Evolutionary conservation across 2,888 invertebrate species (phyloP).

Genomic region (Ormyrus pomaceus): DNA sequence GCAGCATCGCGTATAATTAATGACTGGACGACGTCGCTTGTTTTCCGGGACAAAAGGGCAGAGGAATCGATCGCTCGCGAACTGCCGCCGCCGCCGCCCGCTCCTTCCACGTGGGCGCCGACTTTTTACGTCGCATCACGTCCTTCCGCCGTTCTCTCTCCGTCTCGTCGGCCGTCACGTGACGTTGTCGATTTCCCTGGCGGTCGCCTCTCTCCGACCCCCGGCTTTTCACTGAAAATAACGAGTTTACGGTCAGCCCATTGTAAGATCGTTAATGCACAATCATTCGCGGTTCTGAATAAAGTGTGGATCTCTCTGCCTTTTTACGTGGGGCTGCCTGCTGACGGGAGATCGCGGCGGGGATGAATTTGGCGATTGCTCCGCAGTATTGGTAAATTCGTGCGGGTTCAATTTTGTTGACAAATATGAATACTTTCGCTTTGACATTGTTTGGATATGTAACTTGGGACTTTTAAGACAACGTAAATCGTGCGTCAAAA

Average conservation of each 20-base stretch:
- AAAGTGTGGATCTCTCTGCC: slow-evolving; percentile 24
- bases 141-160: slow-evolving; percentile 50
- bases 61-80: slow-evolving; percentile 48
- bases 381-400: too few species aligned
- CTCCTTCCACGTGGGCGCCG: slow-evolving; percentile 41
- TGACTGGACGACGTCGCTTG: slow-evolving; percentile 34
- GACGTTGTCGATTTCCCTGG: slow-evolving; percentile 50
- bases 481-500: too few species aligned
- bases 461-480: too few species aligned
- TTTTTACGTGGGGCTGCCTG: too few species aligned
- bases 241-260: slow-evolving; percentile 43
- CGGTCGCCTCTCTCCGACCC: background rate
- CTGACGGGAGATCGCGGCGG: too few species aligned
- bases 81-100: background rate
- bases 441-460: too few species aligned
- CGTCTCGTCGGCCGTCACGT: slow-evolving; percentile 34
- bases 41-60: slow-evolving; percentile 43
- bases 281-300: slow-evolving; percentile 41
- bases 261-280: slow-evolving; percentile 45
- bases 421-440: too few species aligned
- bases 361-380: too few species aligned
- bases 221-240: slow-evolving; percentile 36
- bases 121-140: slow-evolving; percentile 57
- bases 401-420: too few species aligned
- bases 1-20: slow-evolving; percentile 50